These are phyloP conservation scores for Ornithoptera alexandrae DNA, from an alignment of 2,888 invertebrate genomes.

Conservation along the genomic window DNA sequence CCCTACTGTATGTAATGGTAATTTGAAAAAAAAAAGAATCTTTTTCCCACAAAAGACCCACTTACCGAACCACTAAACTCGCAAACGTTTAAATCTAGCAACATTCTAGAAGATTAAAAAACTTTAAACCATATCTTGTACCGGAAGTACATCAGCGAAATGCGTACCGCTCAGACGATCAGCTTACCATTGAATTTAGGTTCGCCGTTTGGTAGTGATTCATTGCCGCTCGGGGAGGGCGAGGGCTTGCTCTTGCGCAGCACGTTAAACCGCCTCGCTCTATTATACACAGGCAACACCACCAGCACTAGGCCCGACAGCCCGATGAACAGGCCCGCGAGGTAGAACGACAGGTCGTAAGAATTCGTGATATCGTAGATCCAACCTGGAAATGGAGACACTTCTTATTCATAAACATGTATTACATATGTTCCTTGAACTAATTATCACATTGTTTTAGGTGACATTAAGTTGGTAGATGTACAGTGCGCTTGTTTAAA, in stretches of 20 bases:
- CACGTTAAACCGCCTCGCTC: conserved; percentile 31
- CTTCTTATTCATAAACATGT: too few relatives aligned
- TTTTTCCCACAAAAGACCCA: background rate
- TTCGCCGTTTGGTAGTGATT: conserved; percentile 38
- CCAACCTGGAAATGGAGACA: conserved; percentile 82
- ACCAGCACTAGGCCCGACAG: conserved; percentile 84
- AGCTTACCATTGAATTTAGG: conserved; percentile 50
- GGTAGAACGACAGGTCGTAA: conserved; percentile 89
- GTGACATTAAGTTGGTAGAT: background rate
- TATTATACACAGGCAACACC: conserved; percentile 48
- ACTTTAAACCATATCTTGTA: conserved; percentile 8
- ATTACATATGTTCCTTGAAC: too few relatives aligned
- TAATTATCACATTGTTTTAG: background rate
- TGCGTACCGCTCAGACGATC: conserved; percentile 31
- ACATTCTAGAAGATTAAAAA: conserved; percentile 3
- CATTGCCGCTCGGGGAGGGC: conserved; percentile 12
- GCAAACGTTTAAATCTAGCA: conserved; percentile 8
- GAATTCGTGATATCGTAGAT: conserved; percentile 88
- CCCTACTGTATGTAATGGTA: too few relatives aligned
- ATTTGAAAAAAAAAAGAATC: too few relatives aligned
- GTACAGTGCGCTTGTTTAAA: too few relatives aligned
- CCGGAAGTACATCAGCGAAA: background rate
- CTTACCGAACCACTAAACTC: background rate
- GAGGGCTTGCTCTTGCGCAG: conserved; percentile 18
- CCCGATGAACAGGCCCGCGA: conserved; percentile 89